Percentiles rank a stretch among this genome's conserved stretches.
These are phyloP conservation scores for Aphelenchoides fujianensis DNA, from an alignment of 1,140 invertebrate species.

Conservation along the genomic window DNA sequence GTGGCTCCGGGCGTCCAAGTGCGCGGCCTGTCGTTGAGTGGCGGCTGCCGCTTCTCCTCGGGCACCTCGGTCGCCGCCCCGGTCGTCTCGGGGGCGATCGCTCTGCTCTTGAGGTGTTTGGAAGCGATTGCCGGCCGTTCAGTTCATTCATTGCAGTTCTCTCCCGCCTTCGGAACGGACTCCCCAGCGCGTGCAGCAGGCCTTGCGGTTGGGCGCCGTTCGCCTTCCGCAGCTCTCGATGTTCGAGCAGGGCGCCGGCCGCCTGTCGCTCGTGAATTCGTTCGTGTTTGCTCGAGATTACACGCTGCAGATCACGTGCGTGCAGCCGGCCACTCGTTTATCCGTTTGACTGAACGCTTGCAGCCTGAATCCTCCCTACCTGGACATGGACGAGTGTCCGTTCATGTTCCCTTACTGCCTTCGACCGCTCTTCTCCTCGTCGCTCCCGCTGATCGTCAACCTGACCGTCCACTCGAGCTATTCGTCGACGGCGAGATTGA, in stretches of 20 bases:
- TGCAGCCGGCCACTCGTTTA: not conserved
- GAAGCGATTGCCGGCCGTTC: too few species aligned
- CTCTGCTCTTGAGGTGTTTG: constrained; percentile 78
- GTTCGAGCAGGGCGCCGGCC: constrained; percentile 94
- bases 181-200: constrained; percentile 90
- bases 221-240: constrained; percentile 77
- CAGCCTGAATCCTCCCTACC: constrained; percentile 70
- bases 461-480: constrained; percentile 79
- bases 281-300: constrained; percentile 71
- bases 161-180: constrained; percentile 64
- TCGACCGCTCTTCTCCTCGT: constrained; percentile 83
- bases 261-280: constrained; percentile 81
- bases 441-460: constrained; percentile 83
- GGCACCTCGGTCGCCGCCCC: constrained; percentile 90
- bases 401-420: constrained; percentile 98
- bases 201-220: constrained; percentile 79
- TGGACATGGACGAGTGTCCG: constrained; percentile 86
- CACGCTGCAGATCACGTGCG: constrained; percentile 15
- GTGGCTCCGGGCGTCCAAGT: constrained; percentile 91
- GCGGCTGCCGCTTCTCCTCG: constrained; percentile 81
- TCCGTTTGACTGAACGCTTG: constrained; percentile 20
- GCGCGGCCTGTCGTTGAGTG: constrained; percentile 79
- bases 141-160: too few species aligned
- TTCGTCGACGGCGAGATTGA: too few species aligned
- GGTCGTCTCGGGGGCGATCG: constrained; percentile 86